Percentiles rank a stretch among this genome's conserved stretches.
phyloP scores from a whole-genome alignment of 1,140 invertebrate species.

The Ericerus pela region DNA sequence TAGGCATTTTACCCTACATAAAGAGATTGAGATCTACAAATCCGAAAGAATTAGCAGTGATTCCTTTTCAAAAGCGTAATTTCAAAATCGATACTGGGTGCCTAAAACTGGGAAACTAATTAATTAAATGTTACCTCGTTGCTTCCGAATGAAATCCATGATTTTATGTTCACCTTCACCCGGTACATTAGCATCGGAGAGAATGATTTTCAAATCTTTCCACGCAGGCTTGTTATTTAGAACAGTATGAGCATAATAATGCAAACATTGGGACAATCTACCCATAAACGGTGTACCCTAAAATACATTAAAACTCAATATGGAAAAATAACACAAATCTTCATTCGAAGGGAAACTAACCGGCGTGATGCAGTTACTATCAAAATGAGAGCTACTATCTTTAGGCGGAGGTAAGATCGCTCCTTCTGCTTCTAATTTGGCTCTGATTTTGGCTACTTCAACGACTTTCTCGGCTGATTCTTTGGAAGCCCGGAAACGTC shows the following conservation, averaged over 20 bases:
- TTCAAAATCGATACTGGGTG: too few species aligned
- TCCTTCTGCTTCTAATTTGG: constrained; percentile 59
- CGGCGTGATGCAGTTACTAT: constrained; percentile 97
- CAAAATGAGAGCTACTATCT: constrained; percentile 83
- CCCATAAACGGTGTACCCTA: constrained; percentile 97
- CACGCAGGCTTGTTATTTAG: constrained; percentile 92
- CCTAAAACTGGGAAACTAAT: too few species aligned
- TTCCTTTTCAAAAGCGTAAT: background rate
- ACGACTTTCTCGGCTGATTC: constrained; percentile 80
- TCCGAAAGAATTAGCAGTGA: background rate
- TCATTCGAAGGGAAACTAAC: constrained; percentile 29
- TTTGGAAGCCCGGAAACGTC: constrained; percentile 91
- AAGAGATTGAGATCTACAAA: too few species aligned
- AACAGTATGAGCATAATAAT: constrained; percentile 90
- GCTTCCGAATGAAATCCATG: constrained; percentile 95
- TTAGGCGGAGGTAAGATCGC: constrained; percentile 75
- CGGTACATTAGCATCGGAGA: constrained; percentile 90
- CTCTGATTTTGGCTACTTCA: constrained; percentile 64
- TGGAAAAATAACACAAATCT: background rate
- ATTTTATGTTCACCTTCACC: constrained; percentile 99
- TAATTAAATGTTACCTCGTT: constrained; percentile 52
- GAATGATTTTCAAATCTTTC: constrained; percentile 85
- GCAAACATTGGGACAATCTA: constrained; percentile 76
- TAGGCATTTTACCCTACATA: too few species aligned
- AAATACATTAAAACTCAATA: constrained; percentile 19